These are phyloP conservation scores for Isichthys henryi DNA, from an alignment of 2,113 vertebrate genomes.

Conservation along the genomic window DNA sequence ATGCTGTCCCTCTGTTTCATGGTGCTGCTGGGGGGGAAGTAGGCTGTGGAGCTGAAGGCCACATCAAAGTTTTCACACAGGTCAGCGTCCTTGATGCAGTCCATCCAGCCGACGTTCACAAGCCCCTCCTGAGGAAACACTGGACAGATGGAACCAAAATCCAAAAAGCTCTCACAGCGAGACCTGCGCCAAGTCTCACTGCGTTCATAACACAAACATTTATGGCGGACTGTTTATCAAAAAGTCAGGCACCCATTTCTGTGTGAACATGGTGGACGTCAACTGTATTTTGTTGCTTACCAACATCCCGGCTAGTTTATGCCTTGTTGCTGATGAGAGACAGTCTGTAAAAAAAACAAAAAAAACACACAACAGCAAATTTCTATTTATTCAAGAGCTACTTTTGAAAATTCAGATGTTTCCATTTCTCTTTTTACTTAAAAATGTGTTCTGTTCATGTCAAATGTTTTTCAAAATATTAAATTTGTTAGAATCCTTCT, in stretches of 20 bases:
- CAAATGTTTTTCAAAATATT: not conserved
- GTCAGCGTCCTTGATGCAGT: conserved; percentile 74
- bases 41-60: conserved; percentile 72
- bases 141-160: not conserved
- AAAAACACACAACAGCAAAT: not conserved
- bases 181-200: too few relatives aligned
- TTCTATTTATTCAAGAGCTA: not conserved
- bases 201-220: not conserved
- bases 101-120: conserved; percentile 89
- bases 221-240: not conserved
- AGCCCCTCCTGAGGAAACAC: conserved; percentile 72
- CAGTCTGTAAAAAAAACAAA: conserved; percentile 69
- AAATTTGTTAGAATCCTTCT: not conserved
- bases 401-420: not conserved
- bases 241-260: not conserved
- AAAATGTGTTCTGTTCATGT: not conserved
- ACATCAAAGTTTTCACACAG: conserved; percentile 86
- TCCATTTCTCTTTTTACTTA: not conserved
- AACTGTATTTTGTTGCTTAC: conserved; percentile 57
- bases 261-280: not conserved
- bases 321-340: conserved; percentile 74
- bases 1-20: conserved; percentile 71
- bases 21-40: conserved; percentile 84
- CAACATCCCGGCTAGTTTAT: conserved; percentile 90
- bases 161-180: not conserved